Evolutionary conservation across 2,797 vertebrate species (phyloP).

Genomic region (Crocidura indochinensis): DNA sequence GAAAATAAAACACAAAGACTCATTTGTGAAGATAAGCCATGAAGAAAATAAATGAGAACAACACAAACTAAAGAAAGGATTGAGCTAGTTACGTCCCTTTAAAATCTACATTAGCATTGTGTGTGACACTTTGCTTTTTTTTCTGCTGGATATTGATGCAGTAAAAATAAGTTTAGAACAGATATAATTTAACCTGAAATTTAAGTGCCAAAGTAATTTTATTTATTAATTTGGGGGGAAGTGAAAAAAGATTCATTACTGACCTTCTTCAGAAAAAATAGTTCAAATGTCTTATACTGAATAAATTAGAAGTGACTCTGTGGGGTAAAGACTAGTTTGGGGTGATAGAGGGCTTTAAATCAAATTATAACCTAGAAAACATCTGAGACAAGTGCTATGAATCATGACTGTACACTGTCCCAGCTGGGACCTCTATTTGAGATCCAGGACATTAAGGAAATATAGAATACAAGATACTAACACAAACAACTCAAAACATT

Average conservation of each 20-base stretch:
- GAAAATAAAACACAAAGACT: neutral
- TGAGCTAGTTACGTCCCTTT: neutral
- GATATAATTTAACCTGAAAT: neutral
- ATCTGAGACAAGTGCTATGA: neutral
- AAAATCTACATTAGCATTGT: neutral
- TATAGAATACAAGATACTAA: neutral
- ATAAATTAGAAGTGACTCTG: neutral
- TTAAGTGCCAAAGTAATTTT: neutral
- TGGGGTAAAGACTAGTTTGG: neutral
- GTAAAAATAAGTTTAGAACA: neutral
- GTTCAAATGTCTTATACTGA: slow-evolving; percentile 12
- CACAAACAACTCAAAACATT: neutral
- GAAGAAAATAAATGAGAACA: neutral
- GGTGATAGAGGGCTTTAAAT: slow-evolving; percentile 20
- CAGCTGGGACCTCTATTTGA: neutral
- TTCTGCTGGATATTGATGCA: neutral
- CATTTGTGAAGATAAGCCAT: neutral
- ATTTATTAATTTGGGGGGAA: too few species aligned
- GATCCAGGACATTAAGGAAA: neutral
- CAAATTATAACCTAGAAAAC: neutral
- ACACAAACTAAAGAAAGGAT: neutral
- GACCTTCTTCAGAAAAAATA: slow-evolving; percentile 12
- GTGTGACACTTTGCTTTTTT: too few species aligned
- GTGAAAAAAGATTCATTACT: slow-evolving; percentile 11
- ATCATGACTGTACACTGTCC: neutral